Conservation (phyloP, 2,888 invertebrate genomes). For the Norana najaformis region DNA sequence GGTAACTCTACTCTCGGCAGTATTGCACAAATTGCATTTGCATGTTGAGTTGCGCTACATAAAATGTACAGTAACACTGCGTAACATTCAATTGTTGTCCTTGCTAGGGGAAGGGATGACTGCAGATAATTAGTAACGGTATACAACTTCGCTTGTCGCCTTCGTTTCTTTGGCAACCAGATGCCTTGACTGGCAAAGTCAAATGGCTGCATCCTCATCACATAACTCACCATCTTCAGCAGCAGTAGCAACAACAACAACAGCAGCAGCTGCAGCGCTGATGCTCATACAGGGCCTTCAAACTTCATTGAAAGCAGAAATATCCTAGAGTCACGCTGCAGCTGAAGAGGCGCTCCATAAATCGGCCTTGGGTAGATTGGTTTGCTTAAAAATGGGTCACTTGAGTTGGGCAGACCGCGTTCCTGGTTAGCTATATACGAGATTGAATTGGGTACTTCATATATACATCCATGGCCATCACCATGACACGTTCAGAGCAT, state of each 20-base stretch:
- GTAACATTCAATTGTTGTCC: not conserved
- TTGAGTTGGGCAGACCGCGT: no score
- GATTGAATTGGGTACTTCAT: no score
- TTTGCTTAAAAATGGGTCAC: no score
- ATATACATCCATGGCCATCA: no score
- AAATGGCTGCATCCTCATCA: conserved; percentile 5
- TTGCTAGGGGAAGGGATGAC: not conserved
- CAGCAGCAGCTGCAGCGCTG: no score
- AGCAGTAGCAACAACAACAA: not conserved
- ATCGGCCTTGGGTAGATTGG: no score
- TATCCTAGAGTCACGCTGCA: not conserved
- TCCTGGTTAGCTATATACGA: no score
- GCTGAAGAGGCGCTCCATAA: no score
- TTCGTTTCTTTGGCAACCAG: not conserved
- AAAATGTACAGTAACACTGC: not conserved
- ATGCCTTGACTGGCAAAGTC: not conserved
- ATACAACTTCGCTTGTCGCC: not conserved
- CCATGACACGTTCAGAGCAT: no score
- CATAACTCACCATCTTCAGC: not conserved
- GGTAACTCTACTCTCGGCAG: not conserved
- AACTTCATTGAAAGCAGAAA: not conserved
- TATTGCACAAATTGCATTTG: not conserved
- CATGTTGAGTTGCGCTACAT: not conserved
- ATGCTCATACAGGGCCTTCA: not conserved
- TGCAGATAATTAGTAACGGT: not conserved